phyloP scores from a whole-genome alignment of 1,140 invertebrate genomes.

The Schlechtendalia chinensis region DNA sequence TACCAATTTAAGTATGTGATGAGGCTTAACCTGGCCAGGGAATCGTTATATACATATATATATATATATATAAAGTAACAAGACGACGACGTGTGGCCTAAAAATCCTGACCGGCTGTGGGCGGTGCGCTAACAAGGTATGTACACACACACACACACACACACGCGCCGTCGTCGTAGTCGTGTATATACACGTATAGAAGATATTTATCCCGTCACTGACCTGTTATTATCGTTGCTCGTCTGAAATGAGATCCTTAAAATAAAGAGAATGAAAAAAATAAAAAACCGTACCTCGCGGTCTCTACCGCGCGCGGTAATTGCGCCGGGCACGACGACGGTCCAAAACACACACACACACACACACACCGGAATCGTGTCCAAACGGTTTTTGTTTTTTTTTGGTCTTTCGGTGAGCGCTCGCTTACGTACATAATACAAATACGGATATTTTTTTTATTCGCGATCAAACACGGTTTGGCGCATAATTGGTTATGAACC shows the following conservation, averaged over 20 bases:
- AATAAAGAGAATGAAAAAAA: constrained; percentile 41
- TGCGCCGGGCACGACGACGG: constrained; percentile 31
- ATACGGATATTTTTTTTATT: too few species aligned
- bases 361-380: constrained; percentile 11
- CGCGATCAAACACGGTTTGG: too few species aligned
- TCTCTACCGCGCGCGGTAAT: constrained; percentile 29
- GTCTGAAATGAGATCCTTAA: constrained; percentile 49
- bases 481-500: too few species aligned
- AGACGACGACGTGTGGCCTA: constrained; percentile 46
- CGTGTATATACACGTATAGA: constrained; percentile 1
- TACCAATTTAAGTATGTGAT: constrained; percentile 42
- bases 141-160: not conserved
- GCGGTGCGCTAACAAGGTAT: constrained; percentile 48
- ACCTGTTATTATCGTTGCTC: constrained; percentile 48
- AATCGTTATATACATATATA: constrained; percentile 5
- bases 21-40: constrained; percentile 20
- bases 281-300: constrained; percentile 13
- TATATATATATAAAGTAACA: constrained; percentile 20
- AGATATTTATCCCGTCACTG: constrained; percentile 49
- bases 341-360: not conserved
- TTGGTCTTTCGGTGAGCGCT: too few species aligned
- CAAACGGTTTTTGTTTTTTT: not conserved
- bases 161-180: not conserved
- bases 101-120: constrained; percentile 49
- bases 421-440: too few species aligned